Percentiles rank a stretch among this genome's conserved stretches.
Conservation (phyloP, 2,797 vertebrate genomes). For the Gallirallus australis region DNA sequence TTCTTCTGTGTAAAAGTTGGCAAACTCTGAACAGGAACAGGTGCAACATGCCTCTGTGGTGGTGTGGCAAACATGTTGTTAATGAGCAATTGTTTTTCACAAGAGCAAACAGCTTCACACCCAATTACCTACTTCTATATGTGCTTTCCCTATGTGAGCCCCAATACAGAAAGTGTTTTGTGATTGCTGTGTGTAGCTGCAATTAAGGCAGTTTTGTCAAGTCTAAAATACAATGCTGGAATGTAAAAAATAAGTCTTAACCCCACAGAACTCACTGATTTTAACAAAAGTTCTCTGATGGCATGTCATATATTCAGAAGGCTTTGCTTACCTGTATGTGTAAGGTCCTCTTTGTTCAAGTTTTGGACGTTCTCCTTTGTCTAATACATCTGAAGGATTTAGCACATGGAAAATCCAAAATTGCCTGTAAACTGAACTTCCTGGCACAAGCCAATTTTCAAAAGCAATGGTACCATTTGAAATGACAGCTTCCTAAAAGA, state of each 20-base stretch:
- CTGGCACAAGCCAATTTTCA: constrained; percentile 87
- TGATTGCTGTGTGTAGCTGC: neutral
- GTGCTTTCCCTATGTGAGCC: neutral
- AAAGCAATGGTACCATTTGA: constrained; percentile 88
- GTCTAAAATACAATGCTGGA: rapidly evolving
- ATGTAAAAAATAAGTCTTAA: neutral
- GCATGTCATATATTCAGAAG: neutral
- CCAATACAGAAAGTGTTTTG: neutral
- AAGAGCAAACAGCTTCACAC: neutral
- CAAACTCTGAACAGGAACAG: neutral
- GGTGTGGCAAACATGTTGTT: neutral
- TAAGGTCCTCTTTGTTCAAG: constrained; percentile 91
- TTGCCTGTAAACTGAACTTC: constrained; percentile 85
- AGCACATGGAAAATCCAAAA: constrained; percentile 92
- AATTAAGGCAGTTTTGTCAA: neutral
- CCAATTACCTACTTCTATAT: neutral
- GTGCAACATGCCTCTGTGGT: neutral
- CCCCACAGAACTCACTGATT: neutral
- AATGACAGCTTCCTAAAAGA: constrained; percentile 86
- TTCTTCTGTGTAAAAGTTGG: neutral
- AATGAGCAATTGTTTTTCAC: neutral
- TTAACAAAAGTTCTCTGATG: neutral
- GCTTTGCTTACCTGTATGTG: constrained; percentile 85
- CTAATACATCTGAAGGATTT: constrained; percentile 83
- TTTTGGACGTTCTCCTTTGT: constrained; percentile 75